These are phyloP conservation scores for Proisotoma minuta DNA, from an alignment of 2,888 invertebrate genomes.

Conservation along the genomic window DNA sequence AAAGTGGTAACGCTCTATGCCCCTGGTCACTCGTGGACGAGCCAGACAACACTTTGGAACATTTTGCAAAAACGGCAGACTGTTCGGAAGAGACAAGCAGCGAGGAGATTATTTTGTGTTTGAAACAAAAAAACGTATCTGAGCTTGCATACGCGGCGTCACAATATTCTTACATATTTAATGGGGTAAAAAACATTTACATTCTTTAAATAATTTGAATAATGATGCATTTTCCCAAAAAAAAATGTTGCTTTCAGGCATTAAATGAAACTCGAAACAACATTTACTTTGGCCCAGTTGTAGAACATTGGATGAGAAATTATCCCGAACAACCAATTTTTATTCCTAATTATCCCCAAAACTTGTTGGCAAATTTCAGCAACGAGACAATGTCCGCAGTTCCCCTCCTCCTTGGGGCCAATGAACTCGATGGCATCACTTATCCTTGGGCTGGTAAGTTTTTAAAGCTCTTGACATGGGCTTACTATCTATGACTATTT, in stretches of 20 bases:
- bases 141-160: not conserved
- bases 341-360: constrained; percentile 23
- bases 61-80: not conserved
- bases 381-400: constrained; percentile 21
- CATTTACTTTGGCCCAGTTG: constrained; percentile 23
- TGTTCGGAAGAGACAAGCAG: not conserved
- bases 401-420: constrained; percentile 33
- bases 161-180: not conserved
- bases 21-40: constrained; percentile 29
- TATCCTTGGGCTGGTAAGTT: not conserved
- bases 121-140: not conserved
- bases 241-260: not conserved
- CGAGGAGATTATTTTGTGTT: not conserved
- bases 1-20: constrained; percentile 23
- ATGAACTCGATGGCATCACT: constrained; percentile 19
- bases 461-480: not conserved
- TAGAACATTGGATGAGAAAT: constrained; percentile 26
- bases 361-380: constrained; percentile 10
- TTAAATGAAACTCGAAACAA: not conserved
- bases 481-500: not conserved
- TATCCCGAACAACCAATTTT: constrained; percentile 17
- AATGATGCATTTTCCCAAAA: too few relatives aligned
- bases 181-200: not conserved
- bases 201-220: not conserved
- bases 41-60: not conserved